Evolutionary conservation across 2,113 vertebrate species (phyloP), one percentile per base, ranked within the genome.

Genomic region (Passer domesticus): DNA sequence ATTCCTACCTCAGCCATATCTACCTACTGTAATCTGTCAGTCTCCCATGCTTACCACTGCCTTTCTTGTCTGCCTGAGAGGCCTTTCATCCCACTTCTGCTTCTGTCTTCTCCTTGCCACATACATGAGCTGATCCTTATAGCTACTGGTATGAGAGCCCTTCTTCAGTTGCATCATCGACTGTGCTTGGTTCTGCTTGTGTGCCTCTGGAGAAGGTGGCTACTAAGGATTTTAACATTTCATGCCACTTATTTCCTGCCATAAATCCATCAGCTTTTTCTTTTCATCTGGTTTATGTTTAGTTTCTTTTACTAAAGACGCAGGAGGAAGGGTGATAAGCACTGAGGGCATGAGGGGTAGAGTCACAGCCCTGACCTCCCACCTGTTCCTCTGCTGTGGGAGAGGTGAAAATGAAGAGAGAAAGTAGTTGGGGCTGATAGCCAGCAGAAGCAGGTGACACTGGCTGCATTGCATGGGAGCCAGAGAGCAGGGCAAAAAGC

Each of bases 401-500:
- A 91, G 39, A 81, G 37, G 73, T 81, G 73, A 67, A 81, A 94
- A 91, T 60, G 44, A 94, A 82, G 74, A 94, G 39, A 87, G 53
- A 83, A 93, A 66, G 56, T 78, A 49, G 52, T 92, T 78, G n/a
- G 39, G 73, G 83, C 64, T 25, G 33, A 39, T 77, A n/a, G 39
- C 68, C 86, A 92, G 23, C 19, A 39, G 47, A 72, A 80, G 35
- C 64, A 72, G 73, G 44, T 18, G 3, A 74, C 0, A 3, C 47
- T 4, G 13, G 43, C 63, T 93, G 72, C 39, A 27, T 69, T 83
- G n/a, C 31, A 22, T 72, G 22, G 33, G 49, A 87, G 52, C 16
- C 76, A 81, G 77, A 63, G 60, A 78, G 55, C 39, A 70, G 47
- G 63, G 37, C 76, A 86, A 70, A 50, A 77, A 83, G 72, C 55